phyloP scores from a whole-genome alignment of 1,140 invertebrate genomes.

The Euura lappo region DNA sequence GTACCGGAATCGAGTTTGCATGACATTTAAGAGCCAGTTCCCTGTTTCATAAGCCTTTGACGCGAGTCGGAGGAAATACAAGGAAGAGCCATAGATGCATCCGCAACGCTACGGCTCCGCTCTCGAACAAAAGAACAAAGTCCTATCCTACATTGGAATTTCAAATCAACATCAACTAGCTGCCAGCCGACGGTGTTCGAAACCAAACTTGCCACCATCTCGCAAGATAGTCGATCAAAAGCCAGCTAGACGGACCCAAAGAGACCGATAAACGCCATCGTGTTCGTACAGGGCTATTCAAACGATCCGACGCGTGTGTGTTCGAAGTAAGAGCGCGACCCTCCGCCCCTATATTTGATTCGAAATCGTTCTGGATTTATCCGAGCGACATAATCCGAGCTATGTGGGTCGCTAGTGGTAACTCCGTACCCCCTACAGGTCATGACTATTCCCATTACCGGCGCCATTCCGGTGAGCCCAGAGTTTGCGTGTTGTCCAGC shows the following conservation, averaged over 20 bases:
- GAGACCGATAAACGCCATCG: constrained; percentile 4
- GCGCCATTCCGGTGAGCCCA: not conserved
- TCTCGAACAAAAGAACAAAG: not conserved
- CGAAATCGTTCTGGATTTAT: constrained; percentile 31
- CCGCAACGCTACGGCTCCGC: not conserved
- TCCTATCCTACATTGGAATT: not conserved
- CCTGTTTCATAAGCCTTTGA: constrained; percentile 16
- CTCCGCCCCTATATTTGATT: constrained; percentile 31
- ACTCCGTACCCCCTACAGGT: not conserved
- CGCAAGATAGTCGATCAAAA: not conserved
- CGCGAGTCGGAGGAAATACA: not conserved
- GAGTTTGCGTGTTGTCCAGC: not conserved
- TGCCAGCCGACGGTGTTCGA: not conserved
- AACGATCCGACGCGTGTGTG: not conserved
- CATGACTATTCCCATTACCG: not conserved
- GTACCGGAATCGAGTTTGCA: constrained; percentile 22
- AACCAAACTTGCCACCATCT: not conserved
- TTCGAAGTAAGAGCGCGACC: not conserved
- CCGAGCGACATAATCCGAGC: constrained; percentile 27
- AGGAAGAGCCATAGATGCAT: constrained; percentile 5
- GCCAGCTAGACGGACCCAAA: not conserved
- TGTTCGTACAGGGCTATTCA: not conserved
- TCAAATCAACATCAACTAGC: not conserved
- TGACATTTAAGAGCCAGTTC: constrained; percentile 12
- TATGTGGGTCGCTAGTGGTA: constrained; percentile 1